These are phyloP conservation scores for Leptopilina boulardi DNA, from an alignment of 1,140 invertebrate genomes.

Conservation along the genomic window DNA sequence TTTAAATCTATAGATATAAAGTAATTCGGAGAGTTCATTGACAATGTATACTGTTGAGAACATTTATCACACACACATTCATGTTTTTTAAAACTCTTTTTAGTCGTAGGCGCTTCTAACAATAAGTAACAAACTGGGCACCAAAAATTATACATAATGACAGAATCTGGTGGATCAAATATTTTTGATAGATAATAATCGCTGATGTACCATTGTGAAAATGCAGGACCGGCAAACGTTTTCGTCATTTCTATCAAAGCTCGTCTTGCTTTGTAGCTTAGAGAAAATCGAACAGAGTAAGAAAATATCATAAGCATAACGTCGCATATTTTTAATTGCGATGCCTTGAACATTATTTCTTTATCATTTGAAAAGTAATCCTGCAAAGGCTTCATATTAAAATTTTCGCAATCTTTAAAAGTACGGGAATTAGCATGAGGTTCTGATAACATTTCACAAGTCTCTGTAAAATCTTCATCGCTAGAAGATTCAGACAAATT, in stretches of 20 bases:
- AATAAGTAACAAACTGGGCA: no score
- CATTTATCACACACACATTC: conserved; percentile 28
- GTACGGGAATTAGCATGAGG: not conserved
- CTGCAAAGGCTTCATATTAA: not conserved
- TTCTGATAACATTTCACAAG: not conserved
- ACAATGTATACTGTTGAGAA: conserved; percentile 7
- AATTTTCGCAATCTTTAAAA: not conserved
- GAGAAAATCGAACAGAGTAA: conserved; percentile 10
- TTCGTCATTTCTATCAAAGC: no score
- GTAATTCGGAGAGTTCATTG: conserved; percentile 30
- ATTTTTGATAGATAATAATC: no score
- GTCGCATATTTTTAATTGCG: conserved; percentile 34
- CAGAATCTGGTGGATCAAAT: no score
- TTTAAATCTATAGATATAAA: conserved; percentile 34
- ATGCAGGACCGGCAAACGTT: no score
- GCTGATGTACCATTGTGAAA: no score
- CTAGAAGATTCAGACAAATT: not conserved
- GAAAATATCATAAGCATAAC: conserved; percentile 32
- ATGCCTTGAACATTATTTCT: conserved; percentile 34
- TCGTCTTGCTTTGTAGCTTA: not conserved
- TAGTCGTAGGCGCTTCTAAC: no score
- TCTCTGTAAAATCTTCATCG: not conserved
- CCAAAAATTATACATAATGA: no score
- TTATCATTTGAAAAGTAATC: not conserved
- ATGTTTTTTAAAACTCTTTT: conserved; percentile 10